These are phyloP conservation scores for Xerus rutilus DNA, from an alignment of 2,797 vertebrate species.

Conservation along the genomic window DNA sequence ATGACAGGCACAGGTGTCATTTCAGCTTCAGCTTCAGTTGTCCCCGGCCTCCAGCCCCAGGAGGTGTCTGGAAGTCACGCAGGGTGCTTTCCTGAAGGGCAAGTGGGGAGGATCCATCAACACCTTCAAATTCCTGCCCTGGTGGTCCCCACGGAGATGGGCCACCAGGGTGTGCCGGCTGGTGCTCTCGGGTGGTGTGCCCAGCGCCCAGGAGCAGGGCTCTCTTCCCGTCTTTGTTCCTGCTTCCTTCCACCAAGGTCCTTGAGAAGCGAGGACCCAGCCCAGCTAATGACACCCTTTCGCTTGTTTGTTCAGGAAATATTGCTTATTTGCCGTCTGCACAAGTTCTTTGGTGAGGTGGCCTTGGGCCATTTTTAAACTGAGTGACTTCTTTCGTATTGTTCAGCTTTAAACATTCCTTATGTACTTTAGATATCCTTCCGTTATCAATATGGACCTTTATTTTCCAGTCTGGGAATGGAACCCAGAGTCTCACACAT, in stretches of 20 bases:
- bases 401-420: not conserved
- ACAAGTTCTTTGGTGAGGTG: not conserved
- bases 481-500: not conserved
- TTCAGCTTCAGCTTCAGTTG: not conserved
- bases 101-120: not conserved
- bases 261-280: not conserved
- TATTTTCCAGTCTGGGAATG: not conserved
- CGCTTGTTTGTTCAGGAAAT: not conserved
- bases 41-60: not conserved
- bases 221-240: not conserved
- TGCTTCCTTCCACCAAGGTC: not conserved
- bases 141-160: not conserved
- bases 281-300: not conserved
- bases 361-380: not conserved
- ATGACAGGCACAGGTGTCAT: not conserved
- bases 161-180: too few relatives aligned
- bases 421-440: not conserved
- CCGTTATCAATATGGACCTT: not conserved
- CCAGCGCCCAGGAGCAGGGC: not conserved
- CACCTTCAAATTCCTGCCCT: constrained; percentile 50
- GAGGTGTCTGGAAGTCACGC: not conserved
- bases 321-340: not conserved
- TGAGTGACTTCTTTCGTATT: not conserved
- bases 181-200: not conserved
- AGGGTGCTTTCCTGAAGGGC: not conserved